Evolutionary conservation across 2,888 invertebrate species (phyloP).

Genomic region (Petrolisthes manimaculis): DNA sequence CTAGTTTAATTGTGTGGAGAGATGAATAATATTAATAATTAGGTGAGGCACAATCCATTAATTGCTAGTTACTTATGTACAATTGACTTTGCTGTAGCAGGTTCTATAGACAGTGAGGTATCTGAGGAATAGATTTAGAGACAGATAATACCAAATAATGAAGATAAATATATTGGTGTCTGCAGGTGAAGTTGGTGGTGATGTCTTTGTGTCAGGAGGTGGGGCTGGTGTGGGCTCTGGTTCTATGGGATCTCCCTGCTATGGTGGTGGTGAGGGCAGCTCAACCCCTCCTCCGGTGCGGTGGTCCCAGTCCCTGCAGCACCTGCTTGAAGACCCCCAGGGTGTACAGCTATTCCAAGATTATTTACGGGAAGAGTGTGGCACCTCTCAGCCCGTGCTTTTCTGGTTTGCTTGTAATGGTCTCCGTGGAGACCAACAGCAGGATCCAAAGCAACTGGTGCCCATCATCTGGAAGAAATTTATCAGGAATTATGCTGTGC

Average conservation of each 20-base stretch:
- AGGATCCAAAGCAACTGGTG: slow-evolving; percentile 82
- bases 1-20: no score
- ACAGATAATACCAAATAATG: not conserved
- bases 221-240: slow-evolving; percentile 43
- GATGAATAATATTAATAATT: no score
- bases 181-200: slow-evolving; percentile 54
- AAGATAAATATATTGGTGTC: not conserved
- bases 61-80: no score
- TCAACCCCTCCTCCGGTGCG: slow-evolving; percentile 55
- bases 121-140: not conserved
- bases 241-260: slow-evolving; percentile 52
- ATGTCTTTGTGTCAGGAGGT: slow-evolving; percentile 27
- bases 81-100: no score
- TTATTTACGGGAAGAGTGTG: slow-evolving; percentile 62
- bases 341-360: slow-evolving; percentile 60
- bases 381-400: slow-evolving; percentile 66
- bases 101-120: no score
- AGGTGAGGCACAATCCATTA: no score
- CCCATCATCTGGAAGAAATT: slow-evolving; percentile 75
- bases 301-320: slow-evolving; percentile 63
- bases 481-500: slow-evolving; percentile 84
- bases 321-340: slow-evolving; percentile 57
- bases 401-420: slow-evolving; percentile 96
- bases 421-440: slow-evolving; percentile 74
- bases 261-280: slow-evolving; percentile 54